phyloP scores from a whole-genome alignment of 92 coral and sea anemone genomes.

The Porites evermanni region DNA sequence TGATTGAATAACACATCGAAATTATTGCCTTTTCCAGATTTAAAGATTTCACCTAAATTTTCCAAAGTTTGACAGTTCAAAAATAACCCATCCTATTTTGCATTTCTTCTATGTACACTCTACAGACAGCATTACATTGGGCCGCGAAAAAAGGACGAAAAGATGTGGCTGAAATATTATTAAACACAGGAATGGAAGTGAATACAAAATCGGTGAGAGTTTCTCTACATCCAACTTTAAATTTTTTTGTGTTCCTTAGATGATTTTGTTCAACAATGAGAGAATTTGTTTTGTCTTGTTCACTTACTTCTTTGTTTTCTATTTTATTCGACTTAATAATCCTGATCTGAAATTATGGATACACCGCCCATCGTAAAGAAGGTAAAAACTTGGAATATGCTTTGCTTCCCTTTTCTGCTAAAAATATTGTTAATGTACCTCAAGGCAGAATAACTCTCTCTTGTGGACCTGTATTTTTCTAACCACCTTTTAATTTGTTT shows the following conservation, averaged over 20 bases:
- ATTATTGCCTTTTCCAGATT: too few relatives aligned
- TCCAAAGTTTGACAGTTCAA: not conserved
- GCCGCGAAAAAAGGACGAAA: conserved; percentile 90
- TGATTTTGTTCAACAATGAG: not conserved
- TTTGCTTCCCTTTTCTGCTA: not conserved
- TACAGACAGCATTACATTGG: conserved; percentile 95
- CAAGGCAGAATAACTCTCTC: not conserved
- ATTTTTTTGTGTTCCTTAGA: not conserved
- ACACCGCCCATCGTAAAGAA: not conserved
- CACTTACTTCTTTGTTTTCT: not conserved
- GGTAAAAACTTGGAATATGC: conserved; percentile 4
- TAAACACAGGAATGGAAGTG: conserved; percentile 78
- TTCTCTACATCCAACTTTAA: not conserved
- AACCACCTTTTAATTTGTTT: not conserved
- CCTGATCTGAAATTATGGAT: not conserved
- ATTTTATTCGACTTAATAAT: not conserved
- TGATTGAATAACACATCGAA: not conserved
- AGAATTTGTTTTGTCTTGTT: not conserved
- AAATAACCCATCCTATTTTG: not conserved
- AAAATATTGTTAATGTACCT: not conserved
- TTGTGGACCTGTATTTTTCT: not conserved
- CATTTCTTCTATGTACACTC: not conserved
- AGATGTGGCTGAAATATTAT: conserved; percentile 67
- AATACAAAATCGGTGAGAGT: conserved; percentile 71
- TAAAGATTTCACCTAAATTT: not conserved